Percentiles rank a stretch among this genome's conserved stretches.
Conservation (phyloP, 2,888 invertebrate species). For the Pristionchus mayeri region DNA sequence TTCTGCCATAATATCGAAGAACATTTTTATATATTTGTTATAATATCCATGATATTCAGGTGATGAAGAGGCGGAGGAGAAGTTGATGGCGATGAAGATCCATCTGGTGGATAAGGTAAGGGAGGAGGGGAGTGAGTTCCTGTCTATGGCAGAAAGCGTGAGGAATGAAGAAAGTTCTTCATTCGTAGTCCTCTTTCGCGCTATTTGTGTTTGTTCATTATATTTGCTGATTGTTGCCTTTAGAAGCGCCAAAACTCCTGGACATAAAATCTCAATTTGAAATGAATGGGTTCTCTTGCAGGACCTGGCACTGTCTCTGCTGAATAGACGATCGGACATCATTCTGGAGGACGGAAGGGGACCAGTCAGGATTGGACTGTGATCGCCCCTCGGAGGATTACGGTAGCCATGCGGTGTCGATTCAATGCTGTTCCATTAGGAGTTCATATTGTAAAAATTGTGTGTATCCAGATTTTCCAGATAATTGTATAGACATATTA, state of each 20-base stretch:
- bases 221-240: no score
- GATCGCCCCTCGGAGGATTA: neutral
- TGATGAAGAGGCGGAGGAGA: conserved; percentile 46
- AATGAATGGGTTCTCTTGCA: neutral
- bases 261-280: no score
- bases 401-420: neutral
- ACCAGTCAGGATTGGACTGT: neutral
- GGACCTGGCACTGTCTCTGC: neutral
- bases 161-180: no score
- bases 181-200: no score
- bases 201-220: no score
- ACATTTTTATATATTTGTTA: neutral
- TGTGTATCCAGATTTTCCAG: neutral
- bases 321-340: conserved; percentile 28
- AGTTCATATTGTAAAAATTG: neutral
- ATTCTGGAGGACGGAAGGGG: neutral
- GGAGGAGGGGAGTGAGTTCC: no score
- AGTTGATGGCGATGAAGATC: conserved; percentile 46
- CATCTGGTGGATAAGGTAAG: conserved; percentile 32
- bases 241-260: no score
- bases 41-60: neutral
- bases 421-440: no score
- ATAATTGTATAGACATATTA: neutral
- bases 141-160: no score
- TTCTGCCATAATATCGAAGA: no score